Conservation (phyloP, 1,140 invertebrate species). For the Chlorops oryzae region DNA sequence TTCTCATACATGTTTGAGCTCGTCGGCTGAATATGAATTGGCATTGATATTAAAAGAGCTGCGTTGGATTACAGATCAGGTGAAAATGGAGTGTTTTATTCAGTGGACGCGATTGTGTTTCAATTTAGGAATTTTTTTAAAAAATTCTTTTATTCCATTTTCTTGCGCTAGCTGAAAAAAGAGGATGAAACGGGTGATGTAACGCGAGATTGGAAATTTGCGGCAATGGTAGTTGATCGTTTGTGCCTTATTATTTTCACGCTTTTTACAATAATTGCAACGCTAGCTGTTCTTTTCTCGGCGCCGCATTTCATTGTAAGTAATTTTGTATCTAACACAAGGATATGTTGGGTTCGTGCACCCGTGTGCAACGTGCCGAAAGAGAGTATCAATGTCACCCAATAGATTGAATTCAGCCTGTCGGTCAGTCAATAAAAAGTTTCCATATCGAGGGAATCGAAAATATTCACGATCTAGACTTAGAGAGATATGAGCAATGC, state of each 20-base stretch:
- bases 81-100: too few species aligned
- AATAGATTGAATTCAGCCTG: too few species aligned
- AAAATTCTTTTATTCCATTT: conserved; percentile 2
- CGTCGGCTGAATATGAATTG: conserved; percentile 73
- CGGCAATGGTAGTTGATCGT: conserved; percentile 98
- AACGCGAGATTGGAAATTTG: conserved; percentile 98
- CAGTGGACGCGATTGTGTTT: too few species aligned
- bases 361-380: too few species aligned
- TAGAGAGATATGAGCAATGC: too few species aligned
- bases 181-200: conserved; percentile 83
- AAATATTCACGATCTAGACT: too few species aligned
- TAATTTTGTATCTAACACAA: too few species aligned
- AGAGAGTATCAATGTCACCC: too few species aligned
- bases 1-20: conserved; percentile 57
- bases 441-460: too few species aligned
- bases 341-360: too few species aligned
- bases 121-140: background rate
- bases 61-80: conserved; percentile 67
- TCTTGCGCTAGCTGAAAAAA: conserved; percentile 64
- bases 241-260: conserved; percentile 99
- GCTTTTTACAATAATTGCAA: conserved; percentile 94
- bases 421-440: too few species aligned
- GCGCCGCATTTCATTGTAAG: conserved; percentile 76
- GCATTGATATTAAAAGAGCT: conserved; percentile 91
- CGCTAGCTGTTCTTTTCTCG: conserved; percentile 89